These are phyloP conservation scores for Drosophila robusta DNA, from an alignment of 2,888 invertebrate species.

Conservation along the genomic window DNA sequence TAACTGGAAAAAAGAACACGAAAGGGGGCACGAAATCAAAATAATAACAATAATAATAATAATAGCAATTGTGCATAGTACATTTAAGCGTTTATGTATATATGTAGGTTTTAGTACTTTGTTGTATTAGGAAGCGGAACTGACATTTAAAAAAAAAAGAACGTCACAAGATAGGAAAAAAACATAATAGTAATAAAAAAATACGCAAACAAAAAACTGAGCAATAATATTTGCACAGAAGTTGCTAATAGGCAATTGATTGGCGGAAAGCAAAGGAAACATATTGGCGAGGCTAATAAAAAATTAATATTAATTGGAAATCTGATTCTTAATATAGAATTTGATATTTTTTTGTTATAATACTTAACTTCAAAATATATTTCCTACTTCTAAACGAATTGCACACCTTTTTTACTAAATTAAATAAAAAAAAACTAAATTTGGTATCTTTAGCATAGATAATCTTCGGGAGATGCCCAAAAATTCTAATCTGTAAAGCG, in stretches of 20 bases:
- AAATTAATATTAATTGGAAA: too few relatives aligned
- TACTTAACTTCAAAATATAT: too few relatives aligned
- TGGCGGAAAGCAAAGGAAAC: constrained; percentile 32
- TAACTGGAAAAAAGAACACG: constrained; percentile 16
- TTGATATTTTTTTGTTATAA: too few relatives aligned
- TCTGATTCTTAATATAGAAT: not conserved
- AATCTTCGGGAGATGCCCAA: too few relatives aligned
- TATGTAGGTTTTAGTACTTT: constrained; percentile 45
- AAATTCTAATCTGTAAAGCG: too few relatives aligned
- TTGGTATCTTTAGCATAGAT: too few relatives aligned
- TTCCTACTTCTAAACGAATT: too few relatives aligned
- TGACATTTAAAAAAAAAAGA: constrained; percentile 43
- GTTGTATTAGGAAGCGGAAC: constrained; percentile 75
- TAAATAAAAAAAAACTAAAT: too few relatives aligned
- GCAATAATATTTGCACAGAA: constrained; percentile 8
- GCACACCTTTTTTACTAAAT: too few relatives aligned
- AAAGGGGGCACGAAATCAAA: constrained; percentile 28
- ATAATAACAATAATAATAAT: constrained; percentile 58
- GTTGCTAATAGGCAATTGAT: constrained; percentile 34
- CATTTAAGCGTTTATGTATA: constrained; percentile 32
- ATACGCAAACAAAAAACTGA: not conserved
- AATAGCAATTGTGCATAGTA: constrained; percentile 44
- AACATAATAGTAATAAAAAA: constrained; percentile 17
- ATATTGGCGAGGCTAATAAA: constrained; percentile 1
- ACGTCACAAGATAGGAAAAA: constrained; percentile 43